phyloP scores from a whole-genome alignment of 2,888 invertebrate species.

The Thecocarcelia acutangulata region DNA sequence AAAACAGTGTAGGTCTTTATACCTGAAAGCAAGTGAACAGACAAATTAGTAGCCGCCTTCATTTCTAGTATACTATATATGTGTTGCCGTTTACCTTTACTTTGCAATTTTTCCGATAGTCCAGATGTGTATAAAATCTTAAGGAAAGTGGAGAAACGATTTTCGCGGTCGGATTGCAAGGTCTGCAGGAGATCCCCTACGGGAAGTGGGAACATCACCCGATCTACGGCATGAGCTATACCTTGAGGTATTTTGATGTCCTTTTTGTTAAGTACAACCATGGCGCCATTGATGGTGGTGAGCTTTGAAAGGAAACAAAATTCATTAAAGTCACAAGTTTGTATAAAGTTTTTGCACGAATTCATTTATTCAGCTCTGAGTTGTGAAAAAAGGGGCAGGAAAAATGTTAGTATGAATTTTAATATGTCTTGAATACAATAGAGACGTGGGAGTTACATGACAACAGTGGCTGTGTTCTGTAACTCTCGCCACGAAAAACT shows the following conservation, averaged over 20 bases:
- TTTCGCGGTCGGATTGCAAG: conserved; percentile 90
- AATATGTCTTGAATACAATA: too few species aligned
- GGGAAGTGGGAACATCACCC: conserved; percentile 94
- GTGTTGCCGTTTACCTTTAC: conserved; percentile 79
- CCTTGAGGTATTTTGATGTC: conserved; percentile 93
- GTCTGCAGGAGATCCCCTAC: conserved; percentile 93
- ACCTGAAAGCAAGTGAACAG: conserved; percentile 83
- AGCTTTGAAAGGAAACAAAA: conserved; percentile 82
- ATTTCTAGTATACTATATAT: too few species aligned
- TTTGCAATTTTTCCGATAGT: conserved; percentile 85
- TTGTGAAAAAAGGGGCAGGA: too few species aligned
- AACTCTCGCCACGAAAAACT: too few species aligned
- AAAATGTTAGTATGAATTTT: too few species aligned
- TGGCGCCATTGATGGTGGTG: conserved; percentile 92
- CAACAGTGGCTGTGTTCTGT: too few species aligned
- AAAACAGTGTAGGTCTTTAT: conserved; percentile 92
- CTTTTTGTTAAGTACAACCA: conserved; percentile 89
- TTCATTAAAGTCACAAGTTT: too few species aligned
- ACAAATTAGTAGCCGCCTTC: too few species aligned
- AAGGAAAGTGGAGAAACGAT: conserved; percentile 89
- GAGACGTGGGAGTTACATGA: too few species aligned
- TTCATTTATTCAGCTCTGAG: too few species aligned
- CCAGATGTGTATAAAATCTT: conserved; percentile 90
- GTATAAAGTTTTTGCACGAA: too few species aligned
- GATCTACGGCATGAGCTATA: conserved; percentile 91